Evolutionary conservation across 1,140 invertebrate genomes (phyloP), one percentile per base, ranked within the genome.

Genomic region (Anastatus disparis): DNA sequence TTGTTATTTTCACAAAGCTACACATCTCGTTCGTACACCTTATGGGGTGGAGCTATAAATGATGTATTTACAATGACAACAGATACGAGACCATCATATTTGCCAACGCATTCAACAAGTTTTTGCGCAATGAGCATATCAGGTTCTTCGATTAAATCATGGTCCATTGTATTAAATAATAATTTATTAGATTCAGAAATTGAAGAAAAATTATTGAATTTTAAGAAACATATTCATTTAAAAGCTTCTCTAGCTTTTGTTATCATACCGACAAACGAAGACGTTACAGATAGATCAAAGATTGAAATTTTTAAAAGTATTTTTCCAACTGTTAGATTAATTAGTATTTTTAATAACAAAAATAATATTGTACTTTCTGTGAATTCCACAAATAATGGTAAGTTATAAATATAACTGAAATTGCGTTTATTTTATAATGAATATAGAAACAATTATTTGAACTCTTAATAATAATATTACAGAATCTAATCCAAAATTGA

Each of bases 91-190:
- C 29, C 38, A 2, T 29, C 29, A 1, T 26, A 58, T 67, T 7
- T 6, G 42, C 24, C 20, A 2, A 6, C 10, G 13, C n/a, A 62
- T 35, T 52, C 58, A 0, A 55, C 58, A 13, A 70, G 67, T 35
- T 70, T 70, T n/a, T 70, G 35, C 4, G 58, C 46, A n/a, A 53
- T 70, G 40, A 22, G 48, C 15, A 53, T 70, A 53, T 61, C 35
- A 7, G 58, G 58, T 12, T 31, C 56, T 15, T 53, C 46, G 10
- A n/a, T 70, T 7, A 42, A 35, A 42, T 62, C 67, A 12, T 70
- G 67, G 67, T 70, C 67, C 1, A 53, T 70, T 0, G 26, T 62
- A 2, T 22, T 70, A 27, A 46, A 55, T 31, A 10, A 42, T 35
- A 62, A 62, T 24, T 53, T 44, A 20, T 3, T n/a, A 10, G 8